Conservation (phyloP, 2,797 vertebrate genomes). For the Spondyliosoma cantharus region DNA sequence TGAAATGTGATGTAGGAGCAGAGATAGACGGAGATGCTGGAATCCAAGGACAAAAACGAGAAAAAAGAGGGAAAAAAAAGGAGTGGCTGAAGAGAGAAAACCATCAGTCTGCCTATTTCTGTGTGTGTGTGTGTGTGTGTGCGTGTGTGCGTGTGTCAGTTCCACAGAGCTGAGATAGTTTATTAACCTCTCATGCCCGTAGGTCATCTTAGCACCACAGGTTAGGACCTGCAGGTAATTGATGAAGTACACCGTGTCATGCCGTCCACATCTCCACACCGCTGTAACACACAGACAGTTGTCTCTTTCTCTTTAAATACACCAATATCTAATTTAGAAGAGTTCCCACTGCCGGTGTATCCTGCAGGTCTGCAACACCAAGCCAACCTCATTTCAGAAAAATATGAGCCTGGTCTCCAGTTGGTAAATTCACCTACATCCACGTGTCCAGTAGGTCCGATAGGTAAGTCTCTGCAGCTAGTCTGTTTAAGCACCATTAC, state of each 20-base stretch:
- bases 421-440: neutral
- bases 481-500: neutral
- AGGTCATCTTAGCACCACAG: constrained; percentile 52
- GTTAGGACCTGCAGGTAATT: constrained; percentile 69
- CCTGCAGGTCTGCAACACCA: constrained; percentile 12
- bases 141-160: constrained; percentile 48
- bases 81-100: constrained; percentile 55
- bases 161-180: constrained; percentile 65
- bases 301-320: constrained; percentile 21
- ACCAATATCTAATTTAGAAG: constrained; percentile 8
- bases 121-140: neutral
- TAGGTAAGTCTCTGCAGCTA: neutral
- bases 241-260: constrained; percentile 61
- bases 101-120: constrained; percentile 67
- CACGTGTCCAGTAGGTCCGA: no score
- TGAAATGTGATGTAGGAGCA: constrained; percentile 70
- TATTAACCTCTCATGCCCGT: constrained; percentile 71
- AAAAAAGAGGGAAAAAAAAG: constrained; percentile 36
- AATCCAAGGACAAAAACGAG: constrained; percentile 66
- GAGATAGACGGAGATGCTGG: constrained; percentile 63
- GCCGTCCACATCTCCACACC: constrained; percentile 25
- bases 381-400: constrained; percentile 11
- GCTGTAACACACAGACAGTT: neutral
- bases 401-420: neutral
- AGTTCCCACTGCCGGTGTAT: neutral